Percentiles rank a stretch among this genome's conserved stretches.
phyloP scores from a whole-genome alignment of 2,113 vertebrate genomes.

The Ploceus nigricollis region DNA sequence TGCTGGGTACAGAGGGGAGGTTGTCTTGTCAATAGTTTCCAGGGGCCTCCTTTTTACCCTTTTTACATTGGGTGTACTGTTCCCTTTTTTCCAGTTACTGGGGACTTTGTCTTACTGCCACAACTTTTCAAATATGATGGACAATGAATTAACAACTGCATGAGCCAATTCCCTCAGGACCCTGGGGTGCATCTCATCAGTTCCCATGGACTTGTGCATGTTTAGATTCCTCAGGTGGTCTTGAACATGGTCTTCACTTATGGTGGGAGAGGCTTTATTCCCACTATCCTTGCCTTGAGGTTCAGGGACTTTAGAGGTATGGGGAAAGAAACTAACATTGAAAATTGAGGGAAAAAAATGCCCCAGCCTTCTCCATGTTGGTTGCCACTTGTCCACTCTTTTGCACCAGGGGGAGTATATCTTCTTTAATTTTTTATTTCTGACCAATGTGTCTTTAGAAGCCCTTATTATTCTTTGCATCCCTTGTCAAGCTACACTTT shows the following conservation, averaged over 20 bases:
- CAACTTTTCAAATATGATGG: not conserved
- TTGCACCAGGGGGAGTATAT: fast-evolving
- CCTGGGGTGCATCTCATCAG: not conserved
- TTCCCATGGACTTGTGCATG: not conserved
- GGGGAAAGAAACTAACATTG: not conserved
- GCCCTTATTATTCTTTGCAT: not conserved
- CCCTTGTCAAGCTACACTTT: not conserved
- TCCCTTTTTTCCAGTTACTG: not conserved
- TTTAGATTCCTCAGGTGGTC: not conserved
- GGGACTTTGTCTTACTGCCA: not conserved
- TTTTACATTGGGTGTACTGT: not conserved
- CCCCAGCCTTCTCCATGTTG: not conserved
- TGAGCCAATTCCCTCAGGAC: not conserved
- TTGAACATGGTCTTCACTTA: fast-evolving
- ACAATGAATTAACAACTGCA: not conserved
- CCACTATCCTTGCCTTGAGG: not conserved
- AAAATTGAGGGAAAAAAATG: not conserved
- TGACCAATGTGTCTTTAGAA: not conserved
- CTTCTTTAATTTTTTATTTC: not conserved
- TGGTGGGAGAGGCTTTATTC: not conserved
- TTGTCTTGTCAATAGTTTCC: not conserved
- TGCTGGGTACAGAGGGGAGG: not conserved
- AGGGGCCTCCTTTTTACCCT: not conserved
- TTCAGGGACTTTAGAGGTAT: not conserved
- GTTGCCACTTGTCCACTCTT: not conserved